Base-by-base conservation (phyloP, 2,888 invertebrate genomes). In the Conchocele bisecta region DNA sequence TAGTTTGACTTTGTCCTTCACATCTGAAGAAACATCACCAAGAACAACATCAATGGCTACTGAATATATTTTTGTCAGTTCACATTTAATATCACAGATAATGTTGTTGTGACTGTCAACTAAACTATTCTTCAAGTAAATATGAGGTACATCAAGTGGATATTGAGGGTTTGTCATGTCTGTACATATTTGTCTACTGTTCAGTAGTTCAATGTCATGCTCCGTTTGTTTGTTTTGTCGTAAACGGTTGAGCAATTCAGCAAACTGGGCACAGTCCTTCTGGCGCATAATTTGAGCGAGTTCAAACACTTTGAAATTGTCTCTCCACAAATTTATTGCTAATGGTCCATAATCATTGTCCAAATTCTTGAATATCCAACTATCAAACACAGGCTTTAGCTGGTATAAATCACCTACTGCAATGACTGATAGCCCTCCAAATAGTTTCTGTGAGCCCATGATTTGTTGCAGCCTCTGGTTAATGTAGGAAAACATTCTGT, bases 351-450 rank as follows among this genome's bases (percentile, higher is more conserved):
- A 58, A 17, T 53, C 54, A 51, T 41, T 7, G 9, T 24, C n/a
- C 1, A 41, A 26, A 6, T 60, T 3, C 22, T 37, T 5, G 39
- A 69, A 76, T 22, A 79, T 64, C 69, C 56, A 79, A 17, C 39
- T 37, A 51, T 73, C 75, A 17, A 60, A 42, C 2, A 76, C 79
- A 44, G 75, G 79, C 41, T 66, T 53, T 1, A 75, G 59, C 37
- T 79, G 79, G 41, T 35, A 79, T 1, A 79, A 44, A 37, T 79
- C 75, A 4, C 79, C 75, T 22, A 79, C 68, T 22, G 51, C 44
- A 28, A 79, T 46, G 4, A 79, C 22, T 20, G 37, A 35, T 35
- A 77, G 29, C 11, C 69, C 68, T n/a, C 74, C 76, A 75, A 77
- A 79, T 11, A 33, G 11, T 24, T 48, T 24, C 31, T 26, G 20